Percentiles rank a stretch among this genome's conserved stretches.
Evolutionary conservation across 2,888 invertebrate genomes (phyloP).

Genomic region (Stenodema calcarata): DNA sequence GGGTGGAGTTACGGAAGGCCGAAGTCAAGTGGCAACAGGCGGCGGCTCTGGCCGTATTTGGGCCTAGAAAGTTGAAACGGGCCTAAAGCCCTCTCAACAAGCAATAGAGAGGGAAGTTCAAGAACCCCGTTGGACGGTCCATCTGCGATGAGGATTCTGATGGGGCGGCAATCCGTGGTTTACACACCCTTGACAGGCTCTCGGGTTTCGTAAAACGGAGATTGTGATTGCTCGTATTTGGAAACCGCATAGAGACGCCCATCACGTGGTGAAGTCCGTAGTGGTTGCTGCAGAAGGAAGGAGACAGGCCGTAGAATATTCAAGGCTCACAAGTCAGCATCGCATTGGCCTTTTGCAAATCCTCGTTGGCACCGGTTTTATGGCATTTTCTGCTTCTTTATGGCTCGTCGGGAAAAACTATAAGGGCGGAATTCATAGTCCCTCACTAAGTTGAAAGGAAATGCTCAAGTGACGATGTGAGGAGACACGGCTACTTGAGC

Average conservation of each 20-base stretch:
- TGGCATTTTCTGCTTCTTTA: not conserved
- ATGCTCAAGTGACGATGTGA: no score
- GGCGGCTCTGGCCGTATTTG: conserved; percentile 23
- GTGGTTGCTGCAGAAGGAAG: not conserved
- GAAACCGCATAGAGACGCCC: not conserved
- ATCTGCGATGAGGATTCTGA: not conserved
- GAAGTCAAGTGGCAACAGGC: conserved; percentile 8
- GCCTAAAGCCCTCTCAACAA: conserved; percentile 9
- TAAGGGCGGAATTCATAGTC: no score
- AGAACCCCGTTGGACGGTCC: not conserved
- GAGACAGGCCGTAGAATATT: not conserved
- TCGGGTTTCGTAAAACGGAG: not conserved
- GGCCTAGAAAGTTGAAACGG: conserved; percentile 26
- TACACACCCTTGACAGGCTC: not conserved
- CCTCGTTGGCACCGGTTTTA: not conserved
- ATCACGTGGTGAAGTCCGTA: not conserved
- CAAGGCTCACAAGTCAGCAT: not conserved
- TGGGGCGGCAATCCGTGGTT: not conserved
- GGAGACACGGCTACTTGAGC: no score
- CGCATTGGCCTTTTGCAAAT: not conserved
- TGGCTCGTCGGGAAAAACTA: no score
- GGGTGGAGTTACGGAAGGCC: no score
- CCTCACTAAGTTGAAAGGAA: no score
- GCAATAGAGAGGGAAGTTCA: not conserved
- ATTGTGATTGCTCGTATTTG: not conserved